Percentiles rank a stretch among this genome's conserved stretches.
Conservation (phyloP, 2,113 vertebrate genomes). For the Phrynosoma platyrhinos region DNA sequence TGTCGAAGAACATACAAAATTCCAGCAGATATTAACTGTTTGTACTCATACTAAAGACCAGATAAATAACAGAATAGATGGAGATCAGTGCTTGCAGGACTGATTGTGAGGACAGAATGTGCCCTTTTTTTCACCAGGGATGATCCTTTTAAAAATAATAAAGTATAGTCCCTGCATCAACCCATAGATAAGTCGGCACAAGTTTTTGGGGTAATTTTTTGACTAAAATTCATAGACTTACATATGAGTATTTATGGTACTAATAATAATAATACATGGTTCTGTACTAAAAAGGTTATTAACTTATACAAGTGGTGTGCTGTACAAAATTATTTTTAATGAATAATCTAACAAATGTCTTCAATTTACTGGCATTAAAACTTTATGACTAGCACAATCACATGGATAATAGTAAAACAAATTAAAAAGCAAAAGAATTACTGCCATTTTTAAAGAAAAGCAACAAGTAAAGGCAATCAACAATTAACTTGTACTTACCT, state of each 20-base stretch:
- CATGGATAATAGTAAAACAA: not conserved
- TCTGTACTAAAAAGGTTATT: not conserved
- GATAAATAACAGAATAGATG: no score
- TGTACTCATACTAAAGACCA: no score
- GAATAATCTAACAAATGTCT: not conserved
- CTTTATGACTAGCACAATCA: not conserved
- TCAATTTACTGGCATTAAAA: not conserved
- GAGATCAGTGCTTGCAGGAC: not conserved
- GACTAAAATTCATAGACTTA: no score
- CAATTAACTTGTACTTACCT: slow-evolving; percentile 82
- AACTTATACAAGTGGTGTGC: no score
- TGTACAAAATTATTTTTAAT: not conserved
- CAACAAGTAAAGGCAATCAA: not conserved
- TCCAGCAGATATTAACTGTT: no score
- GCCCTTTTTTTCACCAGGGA: not conserved
- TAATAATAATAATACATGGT: not conserved
- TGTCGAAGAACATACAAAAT: no score
- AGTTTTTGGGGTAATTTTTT: no score
- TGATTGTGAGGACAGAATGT: not conserved
- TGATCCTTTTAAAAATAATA: no score
- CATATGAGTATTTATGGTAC: no score
- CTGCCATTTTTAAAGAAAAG: not conserved
- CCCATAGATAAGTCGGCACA: no score
- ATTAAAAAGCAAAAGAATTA: slow-evolving; percentile 12
- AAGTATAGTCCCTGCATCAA: no score